Percentiles rank a stretch among this genome's conserved stretches.
These are phyloP conservation scores for Microplitis mediator DNA, from an alignment of 1,140 invertebrate genomes.

Conservation along the genomic window DNA sequence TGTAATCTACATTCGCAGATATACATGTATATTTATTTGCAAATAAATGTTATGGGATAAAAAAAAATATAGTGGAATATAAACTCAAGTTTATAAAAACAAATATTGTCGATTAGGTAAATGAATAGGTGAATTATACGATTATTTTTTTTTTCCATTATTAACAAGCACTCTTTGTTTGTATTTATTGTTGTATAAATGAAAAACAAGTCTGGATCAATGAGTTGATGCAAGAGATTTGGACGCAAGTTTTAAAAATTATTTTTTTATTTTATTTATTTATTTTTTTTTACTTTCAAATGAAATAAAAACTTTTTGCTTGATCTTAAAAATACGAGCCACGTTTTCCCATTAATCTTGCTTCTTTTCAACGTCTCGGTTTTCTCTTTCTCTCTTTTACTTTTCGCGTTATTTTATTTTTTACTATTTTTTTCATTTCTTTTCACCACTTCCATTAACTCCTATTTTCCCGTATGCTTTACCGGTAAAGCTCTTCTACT, in stretches of 20 bases:
- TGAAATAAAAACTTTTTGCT: constrained; percentile 10
- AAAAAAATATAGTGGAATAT: background rate
- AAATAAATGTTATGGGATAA: background rate
- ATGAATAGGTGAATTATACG: too few species aligned
- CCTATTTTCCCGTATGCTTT: constrained; percentile 42
- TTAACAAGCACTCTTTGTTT: too few species aligned
- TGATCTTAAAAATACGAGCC: constrained; percentile 36
- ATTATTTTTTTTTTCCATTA: too few species aligned
- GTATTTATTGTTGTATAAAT: too few species aligned
- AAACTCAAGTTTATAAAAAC: background rate
- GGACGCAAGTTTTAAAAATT: too few species aligned
- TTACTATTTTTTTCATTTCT: constrained; percentile 23
- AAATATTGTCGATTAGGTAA: too few species aligned
- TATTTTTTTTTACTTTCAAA: background rate
- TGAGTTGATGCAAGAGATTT: background rate
- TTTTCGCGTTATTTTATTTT: constrained; percentile 6
- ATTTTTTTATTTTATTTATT: too few species aligned
- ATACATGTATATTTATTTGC: background rate
- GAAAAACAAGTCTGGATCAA: too few species aligned
- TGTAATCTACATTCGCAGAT: background rate
- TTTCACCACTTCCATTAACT: constrained; percentile 46
- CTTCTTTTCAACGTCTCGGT: constrained; percentile 34
- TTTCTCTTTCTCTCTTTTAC: constrained; percentile 18
- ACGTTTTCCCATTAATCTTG: constrained; percentile 43
- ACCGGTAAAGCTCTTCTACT: constrained; percentile 5